These are phyloP conservation scores for Ochropleura leucogaster DNA, from an alignment of 2,888 invertebrate species.

Conservation along the genomic window DNA sequence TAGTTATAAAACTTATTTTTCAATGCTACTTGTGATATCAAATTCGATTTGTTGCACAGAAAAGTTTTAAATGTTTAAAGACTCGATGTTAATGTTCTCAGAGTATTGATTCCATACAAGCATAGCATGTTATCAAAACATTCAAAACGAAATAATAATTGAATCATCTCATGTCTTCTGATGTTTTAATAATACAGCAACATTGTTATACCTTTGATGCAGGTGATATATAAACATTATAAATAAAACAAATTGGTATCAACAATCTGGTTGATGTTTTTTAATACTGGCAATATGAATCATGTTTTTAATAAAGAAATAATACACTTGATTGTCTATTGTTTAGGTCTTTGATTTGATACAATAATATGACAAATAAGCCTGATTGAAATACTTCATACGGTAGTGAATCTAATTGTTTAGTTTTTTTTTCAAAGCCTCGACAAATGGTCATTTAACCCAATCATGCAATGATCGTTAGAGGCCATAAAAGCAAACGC, in stretches of 20 bases:
- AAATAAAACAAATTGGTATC: constrained; percentile 39
- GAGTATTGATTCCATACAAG: constrained; percentile 39
- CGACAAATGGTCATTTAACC: constrained; percentile 44
- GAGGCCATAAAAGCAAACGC: constrained; percentile 62
- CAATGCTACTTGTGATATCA: neutral
- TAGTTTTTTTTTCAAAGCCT: constrained; percentile 9
- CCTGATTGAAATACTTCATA: neutral
- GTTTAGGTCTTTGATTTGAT: neutral
- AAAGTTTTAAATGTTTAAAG: constrained; percentile 34
- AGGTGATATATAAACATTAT: constrained; percentile 43
- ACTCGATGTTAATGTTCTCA: constrained; percentile 48
- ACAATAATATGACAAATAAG: neutral
- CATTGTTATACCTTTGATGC: constrained; percentile 38
- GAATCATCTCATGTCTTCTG: constrained; percentile 48
- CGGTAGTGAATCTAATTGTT: neutral
- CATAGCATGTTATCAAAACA: constrained; percentile 57
- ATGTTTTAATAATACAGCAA: constrained; percentile 61
- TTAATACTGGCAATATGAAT: constrained; percentile 12
- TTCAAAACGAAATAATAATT: constrained; percentile 37
- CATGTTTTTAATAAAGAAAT: neutral
- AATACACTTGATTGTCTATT: neutral
- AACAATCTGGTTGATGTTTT: constrained; percentile 39
- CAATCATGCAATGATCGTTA: constrained; percentile 39
- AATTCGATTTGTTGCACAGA: neutral
- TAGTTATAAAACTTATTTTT: neutral